Percentiles rank a stretch among this genome's conserved stretches.
phyloP scores from a whole-genome alignment of 2,888 invertebrate genomes.

The Oithona nana region DNA sequence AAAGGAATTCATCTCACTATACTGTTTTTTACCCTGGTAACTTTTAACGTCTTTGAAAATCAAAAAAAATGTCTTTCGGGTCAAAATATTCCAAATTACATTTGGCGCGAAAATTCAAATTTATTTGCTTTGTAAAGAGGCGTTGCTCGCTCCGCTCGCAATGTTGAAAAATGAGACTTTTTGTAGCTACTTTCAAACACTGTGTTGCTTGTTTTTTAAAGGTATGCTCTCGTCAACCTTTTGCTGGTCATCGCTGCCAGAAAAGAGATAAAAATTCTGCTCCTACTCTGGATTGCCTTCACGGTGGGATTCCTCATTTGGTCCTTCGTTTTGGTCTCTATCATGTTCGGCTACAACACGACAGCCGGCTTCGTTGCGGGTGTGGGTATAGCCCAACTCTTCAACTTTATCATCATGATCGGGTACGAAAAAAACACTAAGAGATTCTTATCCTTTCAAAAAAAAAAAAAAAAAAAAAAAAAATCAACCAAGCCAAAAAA shows the following conservation, averaged over 20 bases:
- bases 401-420: not conserved
- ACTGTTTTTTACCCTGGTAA: slow-evolving; percentile 9
- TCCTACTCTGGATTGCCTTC: not conserved
- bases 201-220: no score
- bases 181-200: no score
- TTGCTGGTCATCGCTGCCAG: not conserved
- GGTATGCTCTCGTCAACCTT: not conserved
- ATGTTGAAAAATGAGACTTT: no score
- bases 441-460: no score
- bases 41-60: no score
- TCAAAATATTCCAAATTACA: not conserved
- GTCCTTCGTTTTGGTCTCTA: not conserved
- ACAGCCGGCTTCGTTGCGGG: not conserved
- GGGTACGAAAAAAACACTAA: no score
- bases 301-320: not conserved
- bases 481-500: no score
- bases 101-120: no score
- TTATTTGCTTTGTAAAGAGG: no score
- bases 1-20: slow-evolving; percentile 4
- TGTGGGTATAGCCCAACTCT: not conserved
- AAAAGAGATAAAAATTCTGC: not conserved
- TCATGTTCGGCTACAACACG: not conserved
- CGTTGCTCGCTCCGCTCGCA: no score
- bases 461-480: no score
- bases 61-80: not conserved